Evolutionary conservation across 53 echinoderm and acorn worm genomes (phyloP), one percentile per base, ranked within the genome.

Genomic region (Luidia sarsii): DNA sequence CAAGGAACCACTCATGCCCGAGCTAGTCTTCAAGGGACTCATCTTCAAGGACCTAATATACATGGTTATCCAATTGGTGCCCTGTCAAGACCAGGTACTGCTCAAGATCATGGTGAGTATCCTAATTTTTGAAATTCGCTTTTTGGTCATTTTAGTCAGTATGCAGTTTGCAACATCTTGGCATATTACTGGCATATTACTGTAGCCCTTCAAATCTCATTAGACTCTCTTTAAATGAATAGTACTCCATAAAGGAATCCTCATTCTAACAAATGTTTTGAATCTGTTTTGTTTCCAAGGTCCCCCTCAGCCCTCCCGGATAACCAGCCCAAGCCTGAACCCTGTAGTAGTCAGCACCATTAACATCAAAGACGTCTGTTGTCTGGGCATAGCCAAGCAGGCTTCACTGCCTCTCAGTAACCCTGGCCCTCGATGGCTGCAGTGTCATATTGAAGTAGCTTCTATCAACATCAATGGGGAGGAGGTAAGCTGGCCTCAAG

Each of bases 361-460:
- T 20, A 75, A 75, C 60, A 75, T 97, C 62, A 73, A 89, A 39
- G 93, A 84, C 70, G 97, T 97, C 19, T 89, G 93, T 41, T 97
- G 97, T 67, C 75, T 97, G 0, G 97, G 97, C 3, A 97, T 97
- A 25, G 93, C 97, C 21, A 84, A 84, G 10, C 93, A 93, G 38
- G 82, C 86, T 34, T 27, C 68, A 10, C 68, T 97, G 19, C 86
- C 88, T 1, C 74, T 97, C 22, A 88, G 85, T 30, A 97, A 97
- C 49, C 79, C 87, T 1, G 86, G 88, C 15, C 59, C 79, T 7
- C 79, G 97, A 48, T 97, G 97, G 97, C 59, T 97, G 19, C 92
- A 97, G 64, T 97, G 97, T 35, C 64, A 82, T 41, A 33, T 97
- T 67, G 90, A 91, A 64, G 80, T 97, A 7, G 93, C 88, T 4